Evolutionary conservation across 2,888 invertebrate species (phyloP), one percentile per base, ranked within the genome.

Genomic region (Nineta flava): DNA sequence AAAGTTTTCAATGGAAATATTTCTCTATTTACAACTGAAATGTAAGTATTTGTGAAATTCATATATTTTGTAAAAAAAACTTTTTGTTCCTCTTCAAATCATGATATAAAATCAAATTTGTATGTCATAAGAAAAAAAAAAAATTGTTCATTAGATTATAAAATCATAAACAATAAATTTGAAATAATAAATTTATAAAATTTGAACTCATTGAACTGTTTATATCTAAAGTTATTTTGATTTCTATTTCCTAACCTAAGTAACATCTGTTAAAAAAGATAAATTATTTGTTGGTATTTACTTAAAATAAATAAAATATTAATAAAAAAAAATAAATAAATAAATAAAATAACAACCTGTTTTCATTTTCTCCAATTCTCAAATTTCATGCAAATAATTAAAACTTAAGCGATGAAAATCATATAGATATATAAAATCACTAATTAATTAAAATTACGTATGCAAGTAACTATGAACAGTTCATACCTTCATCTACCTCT

Each of bases 401-500:
- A 38, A 13, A 38, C 15, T 15, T 13, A 38, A 38, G 38, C 15
- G 38, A 38, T 13, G n/a, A 38, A 15, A 38, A 13, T 38, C n/a
- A 15, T 38, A 38, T n/a, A 13, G 38, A 38, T 13, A 38, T 15
- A 38, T 38, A 13, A 38, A n/a, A 38, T 38, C 15, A 13, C 38
- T 15, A 38, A 38, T 38, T 15, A 38, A 38, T 13, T 38, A 26
- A 26, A 38, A 38, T 38, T 38, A 38, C n/a, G 38, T 38, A 38
- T 38, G 38, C n/a, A 38, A 38, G 9, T 35, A 47, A 12, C 10
- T 47, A 47, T 47, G 47, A 47, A 32, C 38, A 46, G 32, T 31
- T 46, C 46, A 46, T 46, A 53, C 53, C 53, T 53, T 53, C 53
- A 53, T 53, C 53, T 53, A 53, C 53, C 53, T 53, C 50, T 51